Conservation (phyloP, 1,140 invertebrate species). For the Agraylea sexmaculata region DNA sequence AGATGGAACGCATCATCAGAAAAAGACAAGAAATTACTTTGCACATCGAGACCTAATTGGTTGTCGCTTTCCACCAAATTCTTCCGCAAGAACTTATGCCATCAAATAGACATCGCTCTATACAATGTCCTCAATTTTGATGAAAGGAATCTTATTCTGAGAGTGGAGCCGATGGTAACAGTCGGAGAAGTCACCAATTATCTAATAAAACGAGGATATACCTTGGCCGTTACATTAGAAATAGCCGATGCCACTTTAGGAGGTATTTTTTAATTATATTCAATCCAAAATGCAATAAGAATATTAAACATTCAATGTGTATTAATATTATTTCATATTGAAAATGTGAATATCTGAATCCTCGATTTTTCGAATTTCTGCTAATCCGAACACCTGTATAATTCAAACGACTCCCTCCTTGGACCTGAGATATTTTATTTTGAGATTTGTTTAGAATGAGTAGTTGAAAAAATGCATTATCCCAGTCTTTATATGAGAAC, state of each 20-base stretch:
- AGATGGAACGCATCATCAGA: slow-evolving; percentile 45
- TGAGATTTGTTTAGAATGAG: too few species aligned
- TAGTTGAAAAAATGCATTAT: too few species aligned
- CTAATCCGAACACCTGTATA: too few species aligned
- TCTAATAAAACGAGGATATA: slow-evolving; percentile 62
- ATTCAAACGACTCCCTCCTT: too few species aligned
- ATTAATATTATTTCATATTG: too few species aligned
- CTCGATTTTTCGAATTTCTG: too few species aligned
- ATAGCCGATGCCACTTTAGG: slow-evolving; percentile 70
- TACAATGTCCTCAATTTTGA: slow-evolving; percentile 62
- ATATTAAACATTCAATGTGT: too few species aligned
- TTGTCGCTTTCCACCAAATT: slow-evolving; percentile 53
- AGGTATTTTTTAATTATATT: slow-evolving; percentile 29
- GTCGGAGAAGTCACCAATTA: slow-evolving; percentile 70
- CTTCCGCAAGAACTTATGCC: slow-evolving; percentile 50
- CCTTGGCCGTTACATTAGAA: slow-evolving; percentile 68
- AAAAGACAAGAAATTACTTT: slow-evolving; percentile 42
- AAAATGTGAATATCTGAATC: too few species aligned
- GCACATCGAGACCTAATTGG: slow-evolving; percentile 56
- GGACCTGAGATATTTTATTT: too few species aligned
- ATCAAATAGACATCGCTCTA: slow-evolving; percentile 47
- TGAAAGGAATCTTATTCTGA: slow-evolving; percentile 47
- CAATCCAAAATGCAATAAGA: too few species aligned
- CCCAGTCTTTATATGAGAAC: too few species aligned
- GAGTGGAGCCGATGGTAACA: slow-evolving; percentile 66